Evolutionary conservation across 1,140 invertebrate genomes (phyloP).

Genomic region (Drosophila mayri): DNA sequence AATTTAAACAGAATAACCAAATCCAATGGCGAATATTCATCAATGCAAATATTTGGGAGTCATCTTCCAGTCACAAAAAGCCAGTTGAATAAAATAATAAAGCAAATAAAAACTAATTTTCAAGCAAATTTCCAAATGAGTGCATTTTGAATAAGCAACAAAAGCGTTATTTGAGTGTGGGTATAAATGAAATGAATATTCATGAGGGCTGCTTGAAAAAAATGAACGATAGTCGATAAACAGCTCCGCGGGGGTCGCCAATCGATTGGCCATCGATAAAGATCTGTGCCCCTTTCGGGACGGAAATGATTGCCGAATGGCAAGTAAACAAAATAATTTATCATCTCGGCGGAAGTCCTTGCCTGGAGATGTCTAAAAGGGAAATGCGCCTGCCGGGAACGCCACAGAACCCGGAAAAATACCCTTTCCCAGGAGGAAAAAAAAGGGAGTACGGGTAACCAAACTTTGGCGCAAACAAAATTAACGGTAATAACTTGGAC

Average conservation of each 20-base stretch:
- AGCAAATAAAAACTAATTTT: slow-evolving; percentile 31
- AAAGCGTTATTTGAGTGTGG: background rate
- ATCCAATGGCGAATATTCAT: slow-evolving; percentile 37
- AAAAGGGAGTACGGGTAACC: slow-evolving; percentile 1
- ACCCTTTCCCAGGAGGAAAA: slow-evolving; percentile 3
- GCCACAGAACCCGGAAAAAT: slow-evolving; percentile 8
- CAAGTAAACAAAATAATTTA: slow-evolving; percentile 78
- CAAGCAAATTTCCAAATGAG: slow-evolving; percentile 33
- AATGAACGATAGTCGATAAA: slow-evolving; percentile 27
- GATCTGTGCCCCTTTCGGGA: slow-evolving; percentile 29
- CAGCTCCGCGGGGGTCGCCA: background rate
- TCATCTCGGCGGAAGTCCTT: slow-evolving; percentile 57
- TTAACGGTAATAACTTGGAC: slow-evolving; percentile 77
- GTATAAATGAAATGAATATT: slow-evolving; percentile 25
- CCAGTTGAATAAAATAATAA: slow-evolving; percentile 14
- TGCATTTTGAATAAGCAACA: slow-evolving; percentile 35
- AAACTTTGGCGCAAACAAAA: slow-evolving; percentile 77
- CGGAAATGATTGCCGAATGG: slow-evolving; percentile 59
- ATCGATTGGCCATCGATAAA: slow-evolving; percentile 50
- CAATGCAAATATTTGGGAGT: slow-evolving; percentile 19
- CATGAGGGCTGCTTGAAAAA: background rate
- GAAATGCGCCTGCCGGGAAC: slow-evolving; percentile 23
- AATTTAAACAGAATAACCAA: slow-evolving; percentile 10
- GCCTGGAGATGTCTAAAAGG: slow-evolving; percentile 32
- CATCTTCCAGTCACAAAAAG: slow-evolving; percentile 1